These are phyloP conservation scores for Nycticebus coucang DNA, from an alignment of 2,113 vertebrate species.

Conservation along the genomic window DNA sequence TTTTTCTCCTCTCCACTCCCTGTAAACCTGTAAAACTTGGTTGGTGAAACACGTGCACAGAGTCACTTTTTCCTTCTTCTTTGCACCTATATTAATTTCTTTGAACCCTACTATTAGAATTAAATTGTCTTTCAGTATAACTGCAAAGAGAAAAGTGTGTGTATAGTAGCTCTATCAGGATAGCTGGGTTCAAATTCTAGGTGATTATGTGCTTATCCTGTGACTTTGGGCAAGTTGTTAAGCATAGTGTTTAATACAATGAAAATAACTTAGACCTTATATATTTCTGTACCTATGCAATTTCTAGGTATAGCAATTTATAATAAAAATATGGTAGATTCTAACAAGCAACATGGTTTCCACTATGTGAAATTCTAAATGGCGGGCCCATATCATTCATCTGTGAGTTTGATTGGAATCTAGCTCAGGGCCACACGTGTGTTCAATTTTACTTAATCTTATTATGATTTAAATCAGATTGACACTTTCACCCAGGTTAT, in stretches of 20 bases:
- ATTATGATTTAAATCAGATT: not conserved
- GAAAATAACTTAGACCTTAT: not conserved
- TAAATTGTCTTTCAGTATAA: not conserved
- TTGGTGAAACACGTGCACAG: not conserved
- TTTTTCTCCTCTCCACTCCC: not conserved
- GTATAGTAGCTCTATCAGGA: not conserved
- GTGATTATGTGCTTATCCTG: not conserved
- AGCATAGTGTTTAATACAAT: not conserved
- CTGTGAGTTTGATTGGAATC: not conserved
- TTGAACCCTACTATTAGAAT: not conserved
- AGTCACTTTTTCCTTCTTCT: not conserved
- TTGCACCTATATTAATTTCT: not conserved
- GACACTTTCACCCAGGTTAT: not conserved
- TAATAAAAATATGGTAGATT: not conserved
- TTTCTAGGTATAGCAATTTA: not conserved
- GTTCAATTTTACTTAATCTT: not conserved
- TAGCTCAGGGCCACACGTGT: not conserved
- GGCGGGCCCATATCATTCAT: not conserved
- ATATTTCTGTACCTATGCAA: not conserved
- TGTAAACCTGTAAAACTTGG: not conserved
- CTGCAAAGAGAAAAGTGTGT: not conserved
- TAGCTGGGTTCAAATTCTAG: not conserved
- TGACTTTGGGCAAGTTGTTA: not conserved
- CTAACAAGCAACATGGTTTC: not conserved
- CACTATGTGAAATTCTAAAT: not conserved